phyloP scores from a whole-genome alignment of 1,140 invertebrate genomes.

The Euwallacea similis region DNA sequence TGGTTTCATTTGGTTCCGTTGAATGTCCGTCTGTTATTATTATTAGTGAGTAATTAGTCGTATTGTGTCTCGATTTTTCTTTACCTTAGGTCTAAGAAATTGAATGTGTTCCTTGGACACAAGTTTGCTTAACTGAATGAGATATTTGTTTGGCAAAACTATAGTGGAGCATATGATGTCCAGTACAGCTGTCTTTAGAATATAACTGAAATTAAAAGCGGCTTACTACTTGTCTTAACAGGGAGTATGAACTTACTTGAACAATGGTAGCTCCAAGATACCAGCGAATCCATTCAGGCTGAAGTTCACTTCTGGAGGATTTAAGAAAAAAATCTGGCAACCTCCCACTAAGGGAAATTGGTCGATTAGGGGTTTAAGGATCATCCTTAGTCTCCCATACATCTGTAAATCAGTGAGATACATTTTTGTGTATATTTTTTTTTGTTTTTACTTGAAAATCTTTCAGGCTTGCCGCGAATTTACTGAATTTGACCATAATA shows the following conservation, averaged over 20 bases:
- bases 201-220: conserved; percentile 65
- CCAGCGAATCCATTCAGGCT: conserved; percentile 83
- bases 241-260: conserved; percentile 24
- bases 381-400: conserved; percentile 80
- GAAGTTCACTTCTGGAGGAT: conserved; percentile 91
- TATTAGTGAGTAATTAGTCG: too few species aligned
- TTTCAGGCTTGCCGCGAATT: conserved; percentile 80
- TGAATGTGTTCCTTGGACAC: conserved; percentile 76
- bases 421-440: conserved; percentile 11
- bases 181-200: conserved; percentile 80
- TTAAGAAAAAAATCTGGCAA: conserved; percentile 89
- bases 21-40: too few species aligned
- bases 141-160: conserved; percentile 92
- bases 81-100: conserved; percentile 85
- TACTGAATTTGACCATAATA: conserved; percentile 79
- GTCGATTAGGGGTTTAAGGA: conserved; percentile 88
- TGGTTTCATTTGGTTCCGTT: too few species aligned
- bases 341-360: conserved; percentile 87
- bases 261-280: conserved; percentile 78
- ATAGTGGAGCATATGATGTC: conserved; percentile 87
- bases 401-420: conserved; percentile 59
- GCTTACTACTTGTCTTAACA: conserved; percentile 14
- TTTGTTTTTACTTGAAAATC: conserved; percentile 62
- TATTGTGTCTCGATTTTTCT: too few species aligned
- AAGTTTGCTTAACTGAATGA: conserved; percentile 78